Evolutionary conservation across 1,140 invertebrate genomes (phyloP), one percentile per base, ranked within the genome.

Genomic region (Cylas formicarius): DNA sequence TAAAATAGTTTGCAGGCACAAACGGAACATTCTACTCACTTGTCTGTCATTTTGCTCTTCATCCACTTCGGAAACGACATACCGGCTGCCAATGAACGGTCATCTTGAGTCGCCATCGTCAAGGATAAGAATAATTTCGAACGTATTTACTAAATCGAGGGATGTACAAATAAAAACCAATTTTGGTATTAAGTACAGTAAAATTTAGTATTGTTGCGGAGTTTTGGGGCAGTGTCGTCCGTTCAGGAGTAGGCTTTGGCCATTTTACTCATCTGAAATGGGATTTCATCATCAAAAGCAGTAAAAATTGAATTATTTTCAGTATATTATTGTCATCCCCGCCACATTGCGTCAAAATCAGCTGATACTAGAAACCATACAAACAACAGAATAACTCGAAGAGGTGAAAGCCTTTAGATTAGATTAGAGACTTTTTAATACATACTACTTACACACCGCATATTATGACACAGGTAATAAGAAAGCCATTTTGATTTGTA

Each of bases 61-160:
- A 77, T 77, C 74, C 74, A 77, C 49, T 74, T 71, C 1, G 74
- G 74, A 26, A 77, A 58, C 37, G 72, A 72, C 38, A 74, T 69
- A 23, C 70, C 71, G 50, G 68, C 65, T 20, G 63, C 56, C 19
- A 75, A 55, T 11, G 70, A 72, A 50, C 69, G 61, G 40, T 74
- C 72, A 41, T 66, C 66, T 48, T 67, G 61, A 9, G 71, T 69
- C 10, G 60, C 52, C 56, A 63, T 61, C 21, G 26, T 39, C 34
- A 5, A 20, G 19, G 8, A n/a, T 31, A 28, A 36, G 11, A 19
- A 43, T 34, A 47, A 31, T 36, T 45, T 40, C 26, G 19, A 44
- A 28, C 40, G 28, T 13, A 27, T 13, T 2, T 24, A 28, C 44
- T 34, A 17, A 40, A 44, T 45, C 22, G 31, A 14, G 13, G 32